phyloP scores from a whole-genome alignment of 2,888 invertebrate genomes.

The Drosophila picticornis region DNA sequence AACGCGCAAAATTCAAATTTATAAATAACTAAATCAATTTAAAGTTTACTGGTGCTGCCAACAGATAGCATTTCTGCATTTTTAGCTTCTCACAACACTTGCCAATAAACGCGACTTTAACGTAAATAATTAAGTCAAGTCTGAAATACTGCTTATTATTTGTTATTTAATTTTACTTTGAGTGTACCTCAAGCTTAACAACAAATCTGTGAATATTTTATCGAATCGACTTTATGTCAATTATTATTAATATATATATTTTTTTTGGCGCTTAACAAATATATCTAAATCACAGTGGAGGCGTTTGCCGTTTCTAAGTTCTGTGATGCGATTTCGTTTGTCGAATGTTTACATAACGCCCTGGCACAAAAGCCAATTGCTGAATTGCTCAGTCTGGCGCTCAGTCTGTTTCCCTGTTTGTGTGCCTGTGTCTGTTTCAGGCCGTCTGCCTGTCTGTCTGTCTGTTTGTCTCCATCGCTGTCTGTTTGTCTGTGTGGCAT shows the following conservation, averaged over 20 bases:
- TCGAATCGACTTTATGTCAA: slow-evolving; percentile 5
- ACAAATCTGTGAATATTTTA: slow-evolving; percentile 8
- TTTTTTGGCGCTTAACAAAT: slow-evolving; percentile 54
- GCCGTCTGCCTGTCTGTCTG: slow-evolving; percentile 23
- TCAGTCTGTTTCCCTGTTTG: slow-evolving; percentile 28
- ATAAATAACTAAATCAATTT: background rate
- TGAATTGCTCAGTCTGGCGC: slow-evolving; percentile 60
- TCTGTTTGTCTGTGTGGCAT: slow-evolving; percentile 56
- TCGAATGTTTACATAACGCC: slow-evolving; percentile 78
- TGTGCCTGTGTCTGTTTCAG: slow-evolving; percentile 18
- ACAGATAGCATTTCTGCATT: background rate
- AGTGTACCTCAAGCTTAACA: slow-evolving; percentile 5
- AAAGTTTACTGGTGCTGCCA: background rate
- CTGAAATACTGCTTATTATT: background rate
- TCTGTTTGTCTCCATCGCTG: slow-evolving; percentile 37
- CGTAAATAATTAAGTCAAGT: background rate
- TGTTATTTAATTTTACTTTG: background rate
- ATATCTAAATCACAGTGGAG: slow-evolving; percentile 63
- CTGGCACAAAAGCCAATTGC: slow-evolving; percentile 77
- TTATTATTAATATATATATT: slow-evolving; percentile 22
- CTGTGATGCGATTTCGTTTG: slow-evolving; percentile 59
- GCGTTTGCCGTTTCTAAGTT: slow-evolving; percentile 38
- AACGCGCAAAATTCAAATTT: too few species aligned
- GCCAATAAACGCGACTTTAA: background rate
- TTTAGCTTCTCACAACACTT: background rate